Conservation (phyloP, 2,888 invertebrate genomes). For the Heteropelma amictum region DNA sequence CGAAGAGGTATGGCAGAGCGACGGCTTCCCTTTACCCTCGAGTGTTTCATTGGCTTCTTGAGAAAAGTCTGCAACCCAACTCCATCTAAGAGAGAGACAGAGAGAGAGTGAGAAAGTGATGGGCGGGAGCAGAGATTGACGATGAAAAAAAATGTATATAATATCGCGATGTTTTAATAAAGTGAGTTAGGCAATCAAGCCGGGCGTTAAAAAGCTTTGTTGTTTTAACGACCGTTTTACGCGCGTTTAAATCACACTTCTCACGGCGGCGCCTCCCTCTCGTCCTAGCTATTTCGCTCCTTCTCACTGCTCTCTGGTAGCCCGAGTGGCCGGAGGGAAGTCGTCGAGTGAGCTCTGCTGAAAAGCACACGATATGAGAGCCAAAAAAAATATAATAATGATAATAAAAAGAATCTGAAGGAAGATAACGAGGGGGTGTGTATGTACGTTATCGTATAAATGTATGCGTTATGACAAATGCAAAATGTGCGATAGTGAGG, state of each 20-base stretch:
- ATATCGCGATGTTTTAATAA: conserved; percentile 76
- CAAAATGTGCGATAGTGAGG: conserved; percentile 53
- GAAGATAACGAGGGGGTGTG: conserved; percentile 3
- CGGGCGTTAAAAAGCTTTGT: conserved; percentile 75
- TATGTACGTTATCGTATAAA: conserved; percentile 16
- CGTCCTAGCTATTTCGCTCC: conserved; percentile 18
- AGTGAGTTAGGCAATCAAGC: conserved; percentile 76
- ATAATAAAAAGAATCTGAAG: neutral
- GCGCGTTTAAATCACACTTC: conserved; percentile 76
- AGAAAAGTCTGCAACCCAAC: conserved; percentile 41
- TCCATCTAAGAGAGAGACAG: neutral
- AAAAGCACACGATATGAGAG: conserved; percentile 33
- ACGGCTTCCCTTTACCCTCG: conserved; percentile 43
- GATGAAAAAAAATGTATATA: conserved; percentile 59
- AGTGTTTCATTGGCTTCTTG: conserved; percentile 54
- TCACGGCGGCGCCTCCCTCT: conserved; percentile 39
- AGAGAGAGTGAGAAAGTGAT: neutral
- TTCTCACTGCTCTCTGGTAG: conserved; percentile 29
- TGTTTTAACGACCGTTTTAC: conserved; percentile 77
- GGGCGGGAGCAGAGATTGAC: neutral
- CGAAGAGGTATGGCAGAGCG: neutral
- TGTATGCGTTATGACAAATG: conserved; percentile 39
- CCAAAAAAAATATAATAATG: conserved; percentile 45
- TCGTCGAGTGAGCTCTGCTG: conserved; percentile 42
- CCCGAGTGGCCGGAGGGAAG: conserved; percentile 46